Evolutionary conservation across 2,888 invertebrate genomes (phyloP).

Genomic region (Stegophylla sp.): DNA sequence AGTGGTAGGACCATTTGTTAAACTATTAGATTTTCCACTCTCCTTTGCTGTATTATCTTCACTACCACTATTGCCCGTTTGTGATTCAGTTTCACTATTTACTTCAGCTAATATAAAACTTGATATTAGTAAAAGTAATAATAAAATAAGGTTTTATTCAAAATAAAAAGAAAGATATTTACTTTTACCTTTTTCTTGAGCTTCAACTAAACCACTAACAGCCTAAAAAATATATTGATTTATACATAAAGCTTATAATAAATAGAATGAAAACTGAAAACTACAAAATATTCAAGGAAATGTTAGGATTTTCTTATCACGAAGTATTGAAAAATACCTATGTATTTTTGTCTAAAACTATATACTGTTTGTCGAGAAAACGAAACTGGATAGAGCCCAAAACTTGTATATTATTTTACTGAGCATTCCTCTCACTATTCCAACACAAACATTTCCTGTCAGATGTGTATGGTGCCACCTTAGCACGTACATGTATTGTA

Average conservation of each 20-base stretch:
- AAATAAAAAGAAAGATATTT: background rate
- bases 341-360: no score
- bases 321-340: no score
- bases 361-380: no score
- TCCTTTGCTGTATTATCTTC: constrained; percentile 65
- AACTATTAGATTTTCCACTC: constrained; percentile 62
- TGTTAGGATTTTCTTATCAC: background rate
- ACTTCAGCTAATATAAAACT: constrained; percentile 72
- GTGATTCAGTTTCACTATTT: constrained; percentile 87
- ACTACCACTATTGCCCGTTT: constrained; percentile 71
- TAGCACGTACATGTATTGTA: no score
- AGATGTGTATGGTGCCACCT: no score
- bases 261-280: background rate
- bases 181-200: constrained; percentile 61
- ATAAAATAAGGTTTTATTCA: no score
- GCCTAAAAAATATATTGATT: constrained; percentile 70
- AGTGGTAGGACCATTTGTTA: constrained; percentile 59
- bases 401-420: no score
- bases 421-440: no score
- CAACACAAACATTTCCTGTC: no score
- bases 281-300: background rate
- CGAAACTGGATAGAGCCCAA: no score
- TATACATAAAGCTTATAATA: constrained; percentile 12
- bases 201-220: constrained; percentile 79
- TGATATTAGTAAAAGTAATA: constrained; percentile 48